These are phyloP conservation scores for Myrmecobius fasciatus DNA, from an alignment of 2,113 vertebrate species.

Conservation along the genomic window DNA sequence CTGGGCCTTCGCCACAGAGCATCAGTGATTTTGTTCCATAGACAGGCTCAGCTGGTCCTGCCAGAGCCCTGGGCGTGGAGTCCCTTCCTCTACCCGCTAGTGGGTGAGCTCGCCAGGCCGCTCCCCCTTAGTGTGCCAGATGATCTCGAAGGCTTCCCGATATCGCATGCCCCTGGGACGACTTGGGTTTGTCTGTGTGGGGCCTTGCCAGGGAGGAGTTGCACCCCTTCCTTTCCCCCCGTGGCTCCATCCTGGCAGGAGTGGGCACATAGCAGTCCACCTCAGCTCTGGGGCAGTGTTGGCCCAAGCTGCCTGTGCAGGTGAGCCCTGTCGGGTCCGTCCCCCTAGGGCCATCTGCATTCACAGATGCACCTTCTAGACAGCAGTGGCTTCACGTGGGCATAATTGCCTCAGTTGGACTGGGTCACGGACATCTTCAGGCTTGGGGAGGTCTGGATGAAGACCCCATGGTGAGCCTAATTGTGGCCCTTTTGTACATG, in stretches of 20 bases:
- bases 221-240: background rate
- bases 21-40: background rate
- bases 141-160: background rate
- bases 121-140: too few relatives aligned
- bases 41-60: background rate
- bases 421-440: background rate
- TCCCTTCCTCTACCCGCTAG: background rate
- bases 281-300: background rate
- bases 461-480: background rate
- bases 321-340: background rate
- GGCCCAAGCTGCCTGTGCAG: background rate
- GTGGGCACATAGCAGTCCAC: background rate
- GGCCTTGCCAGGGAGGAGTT: background rate
- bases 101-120: background rate
- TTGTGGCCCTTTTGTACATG: background rate
- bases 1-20: background rate
- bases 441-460: background rate
- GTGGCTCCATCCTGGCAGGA: too few relatives aligned
- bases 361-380: background rate
- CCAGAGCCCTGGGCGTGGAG: background rate
- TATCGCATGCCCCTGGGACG: too few relatives aligned
- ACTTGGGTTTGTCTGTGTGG: too few relatives aligned
- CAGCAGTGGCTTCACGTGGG: background rate
- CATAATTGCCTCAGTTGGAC: background rate
- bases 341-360: background rate